These are phyloP conservation scores for Sthenelais limicola DNA, from an alignment of 2,888 invertebrate species.

Conservation along the genomic window DNA sequence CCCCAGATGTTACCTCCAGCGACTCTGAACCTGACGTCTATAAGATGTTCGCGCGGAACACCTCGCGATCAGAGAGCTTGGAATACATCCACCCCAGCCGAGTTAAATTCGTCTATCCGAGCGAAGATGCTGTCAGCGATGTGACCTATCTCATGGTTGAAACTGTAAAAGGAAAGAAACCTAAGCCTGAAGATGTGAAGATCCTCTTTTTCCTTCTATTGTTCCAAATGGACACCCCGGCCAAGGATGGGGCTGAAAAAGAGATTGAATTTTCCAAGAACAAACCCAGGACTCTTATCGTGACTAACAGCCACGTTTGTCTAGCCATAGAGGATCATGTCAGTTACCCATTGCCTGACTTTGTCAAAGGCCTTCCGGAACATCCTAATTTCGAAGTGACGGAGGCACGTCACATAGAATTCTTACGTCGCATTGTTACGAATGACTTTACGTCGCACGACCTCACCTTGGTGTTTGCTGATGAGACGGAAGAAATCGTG, in stretches of 20 bases:
- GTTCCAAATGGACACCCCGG: conserved; percentile 24
- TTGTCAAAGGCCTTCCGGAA: conserved; percentile 65
- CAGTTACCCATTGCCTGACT: conserved; percentile 70
- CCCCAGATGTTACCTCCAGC: conserved; percentile 57
- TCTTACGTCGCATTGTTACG: conserved; percentile 59
- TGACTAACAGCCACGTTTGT: conserved; percentile 65
- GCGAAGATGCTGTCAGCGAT: conserved; percentile 67
- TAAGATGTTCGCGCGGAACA: conserved; percentile 58
- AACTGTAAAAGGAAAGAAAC: conserved; percentile 34
- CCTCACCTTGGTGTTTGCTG: conserved; percentile 64
- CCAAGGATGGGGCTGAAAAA: not conserved
- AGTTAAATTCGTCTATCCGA: conserved; percentile 67
- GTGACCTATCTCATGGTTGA: conserved; percentile 63
- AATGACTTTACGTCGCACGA: conserved; percentile 55
- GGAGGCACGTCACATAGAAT: conserved; percentile 62
- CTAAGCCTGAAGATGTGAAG: conserved; percentile 45
- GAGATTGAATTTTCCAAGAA: conserved; percentile 3
- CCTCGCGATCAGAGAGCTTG: conserved; percentile 56
- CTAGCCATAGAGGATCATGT: conserved; percentile 66
- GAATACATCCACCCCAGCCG: conserved; percentile 65
- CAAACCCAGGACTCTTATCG: conserved; percentile 59
- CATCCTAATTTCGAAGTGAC: conserved; percentile 61
- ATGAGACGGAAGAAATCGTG: conserved; percentile 65
- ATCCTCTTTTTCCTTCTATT: conserved; percentile 54
- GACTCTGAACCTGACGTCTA: conserved; percentile 69